Conservation (phyloP, 2,797 vertebrate genomes). For the Anisognathus igniventris region DNA sequence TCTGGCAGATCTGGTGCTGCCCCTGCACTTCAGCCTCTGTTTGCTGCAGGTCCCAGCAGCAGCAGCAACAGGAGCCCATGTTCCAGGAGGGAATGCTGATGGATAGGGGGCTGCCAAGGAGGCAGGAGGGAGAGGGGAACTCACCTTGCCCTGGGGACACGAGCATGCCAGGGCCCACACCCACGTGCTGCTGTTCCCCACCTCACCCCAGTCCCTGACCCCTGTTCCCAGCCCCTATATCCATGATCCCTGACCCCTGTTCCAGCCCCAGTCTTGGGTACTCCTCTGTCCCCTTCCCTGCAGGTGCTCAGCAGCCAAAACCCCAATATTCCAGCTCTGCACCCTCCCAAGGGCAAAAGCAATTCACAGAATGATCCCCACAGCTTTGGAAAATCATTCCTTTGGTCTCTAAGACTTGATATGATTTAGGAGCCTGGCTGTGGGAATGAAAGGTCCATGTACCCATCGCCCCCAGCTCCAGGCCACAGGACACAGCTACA, state of each 20-base stretch:
- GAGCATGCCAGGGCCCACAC: neutral
- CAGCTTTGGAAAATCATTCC: neutral
- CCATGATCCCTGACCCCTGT: neutral
- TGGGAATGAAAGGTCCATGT: neutral
- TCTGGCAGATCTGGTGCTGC: neutral
- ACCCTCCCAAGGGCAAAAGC: neutral
- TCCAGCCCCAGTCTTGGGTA: neutral
- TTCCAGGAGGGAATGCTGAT: neutral
- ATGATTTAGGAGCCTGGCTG: neutral
- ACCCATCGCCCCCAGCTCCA: accelerated
- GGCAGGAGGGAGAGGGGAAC: neutral
- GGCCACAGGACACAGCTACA: neutral
- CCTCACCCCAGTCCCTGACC: accelerated
- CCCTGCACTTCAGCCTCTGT: neutral
- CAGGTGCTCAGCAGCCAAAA: neutral
- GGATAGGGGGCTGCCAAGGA: neutral
- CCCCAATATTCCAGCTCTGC: neutral
- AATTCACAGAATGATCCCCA: neutral
- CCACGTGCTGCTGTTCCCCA: accelerated
- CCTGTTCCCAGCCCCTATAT: neutral
- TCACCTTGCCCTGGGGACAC: accelerated
- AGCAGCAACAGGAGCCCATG: accelerated
- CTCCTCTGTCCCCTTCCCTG: neutral
- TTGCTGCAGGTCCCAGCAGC: neutral
- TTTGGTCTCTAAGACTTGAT: neutral